Base-by-base conservation (phyloP, 2,888 invertebrate genomes). In the Pandemis heparana region DNA sequence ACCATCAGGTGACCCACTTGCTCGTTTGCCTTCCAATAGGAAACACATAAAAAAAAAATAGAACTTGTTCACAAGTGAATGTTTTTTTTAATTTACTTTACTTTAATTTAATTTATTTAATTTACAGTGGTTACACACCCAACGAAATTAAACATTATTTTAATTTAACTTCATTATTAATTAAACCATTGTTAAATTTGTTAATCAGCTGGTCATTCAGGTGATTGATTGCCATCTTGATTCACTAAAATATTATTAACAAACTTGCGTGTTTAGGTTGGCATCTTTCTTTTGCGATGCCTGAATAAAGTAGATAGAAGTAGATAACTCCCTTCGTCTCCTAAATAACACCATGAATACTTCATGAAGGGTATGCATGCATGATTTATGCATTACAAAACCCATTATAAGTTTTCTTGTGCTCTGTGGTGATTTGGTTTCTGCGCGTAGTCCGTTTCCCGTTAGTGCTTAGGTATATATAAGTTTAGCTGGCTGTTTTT, bases 321-420 rank as follows among this genome's bases (percentile, higher is more conserved):
- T 18, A 8, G 51, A 18, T 16, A 53, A 53, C 56, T 23, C 14
- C 51, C 56, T 56, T 23, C 56, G 23, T 56, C 23, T 56, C 56
- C 56, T 56, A 56, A 56, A 56, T 56, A 56, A 56, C 12, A 56
- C 23, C 56, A 56, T 56, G 56, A 56, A 56, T 23, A 56, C 56
- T 56, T 23, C 23, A 56, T 23, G 56, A 56, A 23, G 56, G 56
- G 23, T 23, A 56, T 56, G 56, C 56, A 56, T 56, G 23, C 56
- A 56, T 56, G 56, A 56, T 56, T 56, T 56, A 56, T 56, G 23
- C 56, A 56, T 56, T 23, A 56, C 23, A 18, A 56, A 56, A 56
- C 23, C 23, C 56, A 56, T 56, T 56, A 23, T 23, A 56, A 56
- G 56, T 56, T 56, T 56, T 23, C 56, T 56, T 23, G 23, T 12